phyloP scores from a whole-genome alignment of 1,140 invertebrate species.

The Drosophila nigrodunni region DNA sequence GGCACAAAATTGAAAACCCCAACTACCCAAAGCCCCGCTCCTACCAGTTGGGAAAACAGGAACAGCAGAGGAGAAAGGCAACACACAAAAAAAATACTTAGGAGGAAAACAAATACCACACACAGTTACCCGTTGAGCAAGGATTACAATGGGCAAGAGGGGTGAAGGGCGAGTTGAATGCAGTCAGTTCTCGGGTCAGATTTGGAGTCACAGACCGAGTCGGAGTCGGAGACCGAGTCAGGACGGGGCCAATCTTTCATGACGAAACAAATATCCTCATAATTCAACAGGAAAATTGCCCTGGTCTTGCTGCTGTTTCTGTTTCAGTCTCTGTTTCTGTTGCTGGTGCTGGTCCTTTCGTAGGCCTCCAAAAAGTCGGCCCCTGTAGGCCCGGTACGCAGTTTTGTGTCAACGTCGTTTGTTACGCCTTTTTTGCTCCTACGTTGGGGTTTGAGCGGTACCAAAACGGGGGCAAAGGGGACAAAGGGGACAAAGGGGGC shows the following conservation, averaged over 20 bases:
- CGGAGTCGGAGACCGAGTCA: constrained; percentile 13
- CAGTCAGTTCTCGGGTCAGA: constrained; percentile 1
- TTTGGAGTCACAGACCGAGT: constrained; percentile 3
- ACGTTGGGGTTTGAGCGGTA: neutral
- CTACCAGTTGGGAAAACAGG: constrained; percentile 16
- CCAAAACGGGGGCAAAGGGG: neutral
- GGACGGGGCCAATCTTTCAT: constrained; percentile 78
- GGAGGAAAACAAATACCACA: constrained; percentile 19
- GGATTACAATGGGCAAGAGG: constrained; percentile 58
- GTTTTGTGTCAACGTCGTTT: constrained; percentile 63
- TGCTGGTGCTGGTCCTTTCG: neutral
- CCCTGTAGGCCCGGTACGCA: constrained; percentile 6
- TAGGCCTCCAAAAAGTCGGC: constrained; percentile 35
- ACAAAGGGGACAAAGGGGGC: neutral
- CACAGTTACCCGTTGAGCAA: constrained; percentile 58
- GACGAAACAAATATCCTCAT: constrained; percentile 83
- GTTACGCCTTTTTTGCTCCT: constrained; percentile 48
- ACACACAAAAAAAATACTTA: constrained; percentile 36
- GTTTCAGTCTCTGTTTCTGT: neutral
- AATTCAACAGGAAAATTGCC: constrained; percentile 83
- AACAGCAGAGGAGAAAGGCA: constrained; percentile 29
- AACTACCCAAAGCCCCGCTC: neutral
- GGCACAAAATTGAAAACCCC: constrained; percentile 65
- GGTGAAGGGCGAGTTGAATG: constrained; percentile 16
- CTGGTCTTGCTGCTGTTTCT: constrained; percentile 31